A percentile compares a stretch with the other conserved stretches of the same genome.
Conservation (phyloP, 2,797 vertebrate species). For the Eupleurogrammus muticus region DNA sequence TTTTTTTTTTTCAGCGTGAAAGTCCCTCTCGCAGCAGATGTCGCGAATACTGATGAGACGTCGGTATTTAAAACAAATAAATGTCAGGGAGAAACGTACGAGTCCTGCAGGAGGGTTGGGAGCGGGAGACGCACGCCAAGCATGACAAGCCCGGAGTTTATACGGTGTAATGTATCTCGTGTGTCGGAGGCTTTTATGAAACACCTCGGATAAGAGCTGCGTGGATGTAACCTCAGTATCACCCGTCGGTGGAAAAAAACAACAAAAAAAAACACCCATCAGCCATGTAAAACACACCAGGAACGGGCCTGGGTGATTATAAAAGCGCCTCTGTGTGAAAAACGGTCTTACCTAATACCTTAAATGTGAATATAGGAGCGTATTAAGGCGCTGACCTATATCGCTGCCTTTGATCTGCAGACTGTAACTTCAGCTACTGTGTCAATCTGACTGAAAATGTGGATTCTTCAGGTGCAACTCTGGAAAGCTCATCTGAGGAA, state of each 20-base stretch:
- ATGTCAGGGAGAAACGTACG: conserved; percentile 31
- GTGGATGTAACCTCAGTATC: conserved; percentile 26
- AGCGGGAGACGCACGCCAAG: conserved; percentile 38
- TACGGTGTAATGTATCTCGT: conserved; percentile 43
- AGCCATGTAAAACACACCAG: conserved; percentile 14
- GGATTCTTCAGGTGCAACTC: conserved; percentile 9
- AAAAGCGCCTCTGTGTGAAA: not conserved
- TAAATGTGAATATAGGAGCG: conserved; percentile 23
- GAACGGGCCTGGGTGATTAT: conserved; percentile 3
- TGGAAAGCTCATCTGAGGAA: conserved; percentile 57
- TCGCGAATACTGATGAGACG: conserved; percentile 39
- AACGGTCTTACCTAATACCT: not conserved
- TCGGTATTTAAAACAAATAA: conserved; percentile 48
- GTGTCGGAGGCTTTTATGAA: conserved; percentile 62
- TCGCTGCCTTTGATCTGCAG: conserved; percentile 57
- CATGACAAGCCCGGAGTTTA: conserved; percentile 40
- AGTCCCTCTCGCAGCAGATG: conserved; percentile 7
- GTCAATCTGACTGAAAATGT: conserved; percentile 60
- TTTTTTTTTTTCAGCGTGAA: not conserved
- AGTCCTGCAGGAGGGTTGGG: conserved; percentile 30
- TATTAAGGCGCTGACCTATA: conserved; percentile 28
- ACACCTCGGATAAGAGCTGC: conserved; percentile 44
- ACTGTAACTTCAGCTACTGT: conserved; percentile 52
- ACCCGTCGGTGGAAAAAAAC: too few species aligned
- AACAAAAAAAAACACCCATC: not conserved